phyloP scores from a whole-genome alignment of 2,888 invertebrate genomes.

The Myopa testacea region DNA sequence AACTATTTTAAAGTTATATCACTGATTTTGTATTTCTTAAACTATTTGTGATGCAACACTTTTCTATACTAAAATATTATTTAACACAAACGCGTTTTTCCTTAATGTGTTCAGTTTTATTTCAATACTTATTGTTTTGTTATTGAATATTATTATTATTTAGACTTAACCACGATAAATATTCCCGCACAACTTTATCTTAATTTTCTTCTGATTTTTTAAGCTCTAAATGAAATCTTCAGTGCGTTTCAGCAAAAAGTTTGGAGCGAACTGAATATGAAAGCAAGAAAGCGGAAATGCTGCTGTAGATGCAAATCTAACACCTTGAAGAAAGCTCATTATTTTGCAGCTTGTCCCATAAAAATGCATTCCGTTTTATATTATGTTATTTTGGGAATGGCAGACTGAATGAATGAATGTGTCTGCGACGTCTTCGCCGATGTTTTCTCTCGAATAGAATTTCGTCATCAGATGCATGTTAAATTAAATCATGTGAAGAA shows the following conservation, averaged over 20 bases:
- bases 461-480: slow-evolving; percentile 14
- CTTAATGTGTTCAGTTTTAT: background rate
- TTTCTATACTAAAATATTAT: background rate
- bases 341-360: slow-evolving; percentile 27
- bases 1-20: background rate
- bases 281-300: slow-evolving; percentile 43
- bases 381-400: slow-evolving; percentile 21
- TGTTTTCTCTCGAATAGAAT: background rate
- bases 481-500: slow-evolving; percentile 12
- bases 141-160: background rate
- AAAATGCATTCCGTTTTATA: slow-evolving; percentile 24
- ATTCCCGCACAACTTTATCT: background rate
- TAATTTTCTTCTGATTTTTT: background rate
- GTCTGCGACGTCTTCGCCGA: background rate
- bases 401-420: slow-evolving; percentile 25
- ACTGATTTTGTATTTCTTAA: background rate
- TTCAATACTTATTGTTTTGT: background rate
- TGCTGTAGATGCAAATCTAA: slow-evolving; percentile 20
- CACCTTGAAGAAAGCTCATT: slow-evolving; percentile 37
- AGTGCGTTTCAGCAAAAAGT: slow-evolving; percentile 46
- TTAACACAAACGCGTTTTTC: background rate
- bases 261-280: slow-evolving; percentile 45
- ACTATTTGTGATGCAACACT: slow-evolving; percentile 2
- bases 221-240: background rate
- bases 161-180: background rate